phyloP scores from a whole-genome alignment of 2,797 vertebrate species.

The Myotis planiceps region DNA sequence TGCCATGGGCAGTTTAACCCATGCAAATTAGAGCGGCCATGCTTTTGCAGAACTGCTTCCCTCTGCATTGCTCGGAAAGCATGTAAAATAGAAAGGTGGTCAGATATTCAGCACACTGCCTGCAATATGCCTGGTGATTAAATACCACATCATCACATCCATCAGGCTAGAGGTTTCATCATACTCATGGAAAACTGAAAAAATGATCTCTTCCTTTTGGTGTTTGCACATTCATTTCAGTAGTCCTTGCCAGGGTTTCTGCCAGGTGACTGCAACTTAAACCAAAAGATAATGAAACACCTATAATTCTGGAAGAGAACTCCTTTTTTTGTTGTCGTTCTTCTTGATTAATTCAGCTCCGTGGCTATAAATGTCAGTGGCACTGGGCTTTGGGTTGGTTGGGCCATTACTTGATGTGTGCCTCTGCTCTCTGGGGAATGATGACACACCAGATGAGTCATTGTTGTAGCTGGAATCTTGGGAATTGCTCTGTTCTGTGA shows the following conservation, averaged over 20 bases:
- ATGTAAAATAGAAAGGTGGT: conserved; percentile 86
- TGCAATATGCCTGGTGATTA: conserved; percentile 86
- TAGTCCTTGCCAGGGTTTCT: conserved; percentile 52
- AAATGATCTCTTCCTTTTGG: conserved; percentile 72
- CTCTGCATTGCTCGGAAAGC: conserved; percentile 89
- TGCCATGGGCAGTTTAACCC: conserved; percentile 86
- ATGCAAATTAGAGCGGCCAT: conserved; percentile 85
- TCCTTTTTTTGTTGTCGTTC: neutral
- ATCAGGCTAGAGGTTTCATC: conserved; percentile 85
- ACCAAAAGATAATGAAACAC: conserved; percentile 64
- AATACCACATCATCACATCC: conserved; percentile 84
- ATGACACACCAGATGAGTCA: conserved; percentile 70
- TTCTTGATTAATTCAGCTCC: conserved; percentile 81
- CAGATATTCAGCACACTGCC: conserved; percentile 84
- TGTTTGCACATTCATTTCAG: conserved; percentile 50
- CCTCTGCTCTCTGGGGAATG: conserved; percentile 76
- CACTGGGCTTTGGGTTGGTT: conserved; percentile 74
- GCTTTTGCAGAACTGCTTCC: conserved; percentile 88
- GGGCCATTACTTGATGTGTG: conserved; percentile 67
- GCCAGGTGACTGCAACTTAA: conserved; percentile 56
- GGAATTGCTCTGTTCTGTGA: conserved; percentile 83
- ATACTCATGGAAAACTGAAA: conserved; percentile 88
- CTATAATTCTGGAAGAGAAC: conserved; percentile 60
- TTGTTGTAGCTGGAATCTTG: conserved; percentile 79
- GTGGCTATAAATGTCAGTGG: conserved; percentile 80